Evolutionary conservation across 2,888 invertebrate genomes (phyloP).

Genomic region (Gasteruption jaculator): DNA sequence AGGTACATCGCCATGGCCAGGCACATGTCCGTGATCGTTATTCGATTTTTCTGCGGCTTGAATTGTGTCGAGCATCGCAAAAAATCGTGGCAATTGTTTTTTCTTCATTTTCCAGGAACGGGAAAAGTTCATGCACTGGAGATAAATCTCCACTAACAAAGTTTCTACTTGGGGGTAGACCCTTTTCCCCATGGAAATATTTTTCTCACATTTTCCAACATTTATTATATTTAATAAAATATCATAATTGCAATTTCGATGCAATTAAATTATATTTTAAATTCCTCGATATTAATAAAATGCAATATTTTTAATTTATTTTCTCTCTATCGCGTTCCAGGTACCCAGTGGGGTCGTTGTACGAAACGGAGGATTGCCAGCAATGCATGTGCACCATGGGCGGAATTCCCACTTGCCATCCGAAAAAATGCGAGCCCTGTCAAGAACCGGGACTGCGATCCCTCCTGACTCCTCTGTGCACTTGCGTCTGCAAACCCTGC

Average conservation of each 20-base stretch:
- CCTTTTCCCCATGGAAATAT: too few relatives aligned
- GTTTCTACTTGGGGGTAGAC: too few relatives aligned
- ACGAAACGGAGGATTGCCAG: constrained; percentile 69
- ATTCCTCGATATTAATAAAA: neutral
- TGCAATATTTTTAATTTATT: constrained; percentile 2
- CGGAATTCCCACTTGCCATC: constrained; percentile 67
- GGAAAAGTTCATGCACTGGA: too few relatives aligned
- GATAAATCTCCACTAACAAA: too few relatives aligned
- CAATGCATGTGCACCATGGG: constrained; percentile 76
- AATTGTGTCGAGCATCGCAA: too few relatives aligned
- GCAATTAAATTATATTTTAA: neutral
- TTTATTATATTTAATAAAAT: constrained; percentile 1
- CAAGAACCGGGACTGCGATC: constrained; percentile 57
- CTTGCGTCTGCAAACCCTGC: constrained; percentile 72
- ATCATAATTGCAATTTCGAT: too few relatives aligned
- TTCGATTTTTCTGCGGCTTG: too few relatives aligned
- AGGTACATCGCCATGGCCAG: constrained; percentile 31
- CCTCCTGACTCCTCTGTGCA: constrained; percentile 61
- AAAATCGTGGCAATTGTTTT: too few relatives aligned
- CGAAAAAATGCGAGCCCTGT: constrained; percentile 68
- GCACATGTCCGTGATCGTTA: constrained; percentile 22
- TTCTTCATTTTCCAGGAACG: too few relatives aligned
- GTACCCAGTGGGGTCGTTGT: constrained; percentile 69
- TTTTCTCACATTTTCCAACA: too few relatives aligned
- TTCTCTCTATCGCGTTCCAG: too few relatives aligned